Evolutionary conservation across 1,140 invertebrate species (phyloP).

Genomic region (Bombus breviceps): DNA sequence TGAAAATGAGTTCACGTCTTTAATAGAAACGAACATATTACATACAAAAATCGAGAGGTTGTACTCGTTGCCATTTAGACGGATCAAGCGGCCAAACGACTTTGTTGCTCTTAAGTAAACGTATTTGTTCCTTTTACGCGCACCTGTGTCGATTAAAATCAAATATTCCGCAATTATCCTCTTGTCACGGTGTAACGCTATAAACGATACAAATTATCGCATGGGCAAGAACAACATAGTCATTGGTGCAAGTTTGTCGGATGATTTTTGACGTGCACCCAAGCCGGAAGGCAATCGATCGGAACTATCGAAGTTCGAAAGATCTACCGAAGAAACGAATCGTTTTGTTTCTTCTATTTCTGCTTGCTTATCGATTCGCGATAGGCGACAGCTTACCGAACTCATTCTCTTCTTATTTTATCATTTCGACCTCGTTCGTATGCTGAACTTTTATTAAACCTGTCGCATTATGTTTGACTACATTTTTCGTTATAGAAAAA

Average conservation of each 20-base stretch:
- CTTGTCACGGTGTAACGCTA: neutral
- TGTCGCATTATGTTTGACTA: conserved; percentile 49
- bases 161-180: neutral
- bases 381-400: neutral
- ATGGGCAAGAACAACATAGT: neutral
- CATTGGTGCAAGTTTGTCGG: no score
- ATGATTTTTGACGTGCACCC: neutral
- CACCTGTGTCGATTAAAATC: conserved; percentile 1
- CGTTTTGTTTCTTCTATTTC: no score
- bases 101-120: neutral
- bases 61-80: neutral
- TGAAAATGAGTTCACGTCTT: no score
- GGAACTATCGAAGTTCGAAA: neutral
- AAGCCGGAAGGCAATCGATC: neutral
- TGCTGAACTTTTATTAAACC: conserved; percentile 15
- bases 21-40: neutral
- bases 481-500: conserved; percentile 40
- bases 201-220: conserved; percentile 11
- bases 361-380: neutral
- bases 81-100: no score
- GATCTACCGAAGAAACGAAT: conserved; percentile 3
- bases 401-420: neutral
- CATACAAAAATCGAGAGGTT: neutral
- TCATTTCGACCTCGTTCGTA: neutral
- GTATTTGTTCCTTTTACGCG: neutral